phyloP scores from a whole-genome alignment of 2,113 vertebrate genomes.

The Melanotaenia duboulayi region DNA sequence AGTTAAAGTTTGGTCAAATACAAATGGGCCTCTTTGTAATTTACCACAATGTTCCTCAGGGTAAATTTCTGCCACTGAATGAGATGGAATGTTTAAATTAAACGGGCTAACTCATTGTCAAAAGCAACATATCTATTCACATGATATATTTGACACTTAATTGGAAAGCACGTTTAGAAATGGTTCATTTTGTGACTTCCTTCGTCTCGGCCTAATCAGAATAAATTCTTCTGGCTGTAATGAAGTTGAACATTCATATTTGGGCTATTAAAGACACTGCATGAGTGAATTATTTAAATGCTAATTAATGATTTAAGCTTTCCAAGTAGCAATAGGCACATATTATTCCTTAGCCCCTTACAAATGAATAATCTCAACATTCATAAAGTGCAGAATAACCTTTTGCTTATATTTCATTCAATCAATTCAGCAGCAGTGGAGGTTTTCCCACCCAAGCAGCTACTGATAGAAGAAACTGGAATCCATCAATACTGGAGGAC shows the following conservation, averaged over 20 bases:
- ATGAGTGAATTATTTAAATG: slow-evolving; percentile 79
- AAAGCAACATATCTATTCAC: slow-evolving; percentile 78
- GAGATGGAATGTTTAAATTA: slow-evolving; percentile 84
- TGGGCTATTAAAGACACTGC: slow-evolving; percentile 73
- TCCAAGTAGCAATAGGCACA: slow-evolving; percentile 69
- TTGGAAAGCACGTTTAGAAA: slow-evolving; percentile 78
- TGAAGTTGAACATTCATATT: slow-evolving; percentile 71
- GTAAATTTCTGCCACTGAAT: slow-evolving; percentile 63
- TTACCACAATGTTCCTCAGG: slow-evolving; percentile 69
- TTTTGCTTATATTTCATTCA: slow-evolving; percentile 68
- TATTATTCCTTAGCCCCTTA: slow-evolving; percentile 59
- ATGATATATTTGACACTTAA: slow-evolving; percentile 79
- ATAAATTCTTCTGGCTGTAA: slow-evolving; percentile 64
- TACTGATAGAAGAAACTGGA: slow-evolving; percentile 59
- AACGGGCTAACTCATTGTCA: slow-evolving; percentile 80
- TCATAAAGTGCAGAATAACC: slow-evolving; percentile 50
- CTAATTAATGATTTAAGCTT: slow-evolving; percentile 80
- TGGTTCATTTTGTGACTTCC: slow-evolving; percentile 61
- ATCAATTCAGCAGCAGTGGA: slow-evolving; percentile 63
- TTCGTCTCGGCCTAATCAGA: slow-evolving; percentile 62
- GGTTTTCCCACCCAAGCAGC: slow-evolving; percentile 52
- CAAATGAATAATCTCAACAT: slow-evolving; percentile 58
- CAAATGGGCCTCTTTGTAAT: slow-evolving; percentile 75
- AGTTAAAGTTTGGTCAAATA: slow-evolving; percentile 79
- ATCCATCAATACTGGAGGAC: slow-evolving; percentile 72